Conservation (phyloP, 2,797 vertebrate genomes). For the Anguilla megastoma region DNA sequence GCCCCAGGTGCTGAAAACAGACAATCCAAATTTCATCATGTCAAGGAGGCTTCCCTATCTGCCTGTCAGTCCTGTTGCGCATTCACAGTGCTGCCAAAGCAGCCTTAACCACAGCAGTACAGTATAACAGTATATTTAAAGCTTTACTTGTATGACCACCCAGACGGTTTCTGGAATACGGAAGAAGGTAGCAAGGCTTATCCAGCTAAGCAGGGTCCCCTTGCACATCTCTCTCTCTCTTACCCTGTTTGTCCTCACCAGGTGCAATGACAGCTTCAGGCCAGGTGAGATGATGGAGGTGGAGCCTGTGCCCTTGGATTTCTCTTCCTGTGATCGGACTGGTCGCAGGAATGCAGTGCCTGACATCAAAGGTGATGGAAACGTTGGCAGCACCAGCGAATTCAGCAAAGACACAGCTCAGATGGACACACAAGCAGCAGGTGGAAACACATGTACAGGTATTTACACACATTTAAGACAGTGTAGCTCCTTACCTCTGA, state of each 20-base stretch:
- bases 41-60: too few relatives aligned
- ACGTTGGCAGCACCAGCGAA: slow-evolving; percentile 66
- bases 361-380: slow-evolving; percentile 68
- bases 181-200: background rate
- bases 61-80: too few relatives aligned
- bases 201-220: background rate
- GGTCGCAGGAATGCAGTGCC: slow-evolving; percentile 76
- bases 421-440: slow-evolving; percentile 39
- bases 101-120: too few relatives aligned
- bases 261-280: slow-evolving; percentile 52
- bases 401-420: slow-evolving; percentile 64
- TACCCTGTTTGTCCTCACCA: slow-evolving; percentile 27
- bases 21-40: too few relatives aligned
- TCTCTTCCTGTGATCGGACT: slow-evolving; percentile 72
- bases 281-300: slow-evolving; percentile 71
- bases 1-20: too few relatives aligned
- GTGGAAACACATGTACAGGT: background rate
- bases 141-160: too few relatives aligned
- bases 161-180: background rate
- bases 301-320: slow-evolving; percentile 74
- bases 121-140: too few relatives aligned
- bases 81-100: too few relatives aligned
- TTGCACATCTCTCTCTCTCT: background rate
- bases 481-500: background rate
- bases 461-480: background rate